Evolutionary conservation across 1,140 invertebrate species (phyloP), one percentile per base, ranked within the genome.

Genomic region (Mya arenaria): DNA sequence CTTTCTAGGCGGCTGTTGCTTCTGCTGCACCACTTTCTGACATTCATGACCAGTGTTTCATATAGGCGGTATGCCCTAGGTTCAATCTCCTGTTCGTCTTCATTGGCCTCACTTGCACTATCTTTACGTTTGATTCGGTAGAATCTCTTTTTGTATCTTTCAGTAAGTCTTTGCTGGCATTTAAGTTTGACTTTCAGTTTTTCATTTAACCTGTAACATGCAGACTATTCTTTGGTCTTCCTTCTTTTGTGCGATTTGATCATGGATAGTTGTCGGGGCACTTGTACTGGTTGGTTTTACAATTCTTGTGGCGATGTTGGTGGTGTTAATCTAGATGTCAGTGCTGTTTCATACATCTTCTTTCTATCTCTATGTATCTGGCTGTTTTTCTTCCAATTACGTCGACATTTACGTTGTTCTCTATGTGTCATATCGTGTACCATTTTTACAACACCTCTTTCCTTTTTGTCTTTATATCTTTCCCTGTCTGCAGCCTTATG

Each of bases 71-170:
- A n/a, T n/a, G 19, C 3, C 4, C 19, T 3, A 30, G 34, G 36
- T 5, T 5, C 23, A 8, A n/a, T 34, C 5, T 6, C 30, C 23
- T 65, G 15, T 19, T 15, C 10, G 4, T 10, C n/a, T 36, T 65
- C 4, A 3, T 65, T 36, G 8, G 15, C 34, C 4, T 28, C 4
- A 5, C 15, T 4, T 30, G 15, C 17, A 23, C 36, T 28, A 15
- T 30, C 4, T 65, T 65, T 37, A 2, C 41, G 36, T 19, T 30
- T 15, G 19, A 65, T 65, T 30, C 62, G 23, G 19, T 65, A 1
- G 25, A n/a, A 65, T 65, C 62, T 34, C 30, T 65, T 65, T 37
- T 65, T 65, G 62, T 65, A 65, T 65, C 41, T 65, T 30, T 65
- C 32, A n/a, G 32, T 65, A 34, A 65, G 32, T 37, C 62, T 37